Evolutionary conservation across 2,888 invertebrate genomes (phyloP), one percentile per base, ranked within the genome.

Genomic region (Andrena bucephala): DNA sequence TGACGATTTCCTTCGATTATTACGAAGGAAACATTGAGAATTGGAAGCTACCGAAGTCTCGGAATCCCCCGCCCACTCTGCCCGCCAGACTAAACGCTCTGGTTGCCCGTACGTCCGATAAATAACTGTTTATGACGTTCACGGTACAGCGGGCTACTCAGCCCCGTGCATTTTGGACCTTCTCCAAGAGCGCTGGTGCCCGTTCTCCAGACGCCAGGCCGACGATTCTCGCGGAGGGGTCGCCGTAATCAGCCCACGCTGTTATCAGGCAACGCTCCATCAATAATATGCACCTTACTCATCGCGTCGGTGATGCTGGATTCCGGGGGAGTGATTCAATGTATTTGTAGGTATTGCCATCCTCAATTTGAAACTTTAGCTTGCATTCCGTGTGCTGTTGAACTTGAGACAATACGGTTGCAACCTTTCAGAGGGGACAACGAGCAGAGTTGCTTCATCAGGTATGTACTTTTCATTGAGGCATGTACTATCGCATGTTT

Each of bases 1-100:
- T 48, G 68, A 69, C 54, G 52, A 62, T 50, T 70, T 57, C 50
- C 70, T 81, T 76, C 48, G 48, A 83, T 81, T 72, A 83, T 83
- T 76, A 65, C 63, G 24, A 29, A 67, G 52, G 20, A 36, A 67
- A 57, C 29, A 63, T 42, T 4, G 50, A 10, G 63, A 68, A 80
- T 68, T 36, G 63, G 63, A 59, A 10, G 3, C 24, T 24, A 54
- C 20, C 16, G 13, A 60, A n/a, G 2, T 54, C 29, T 31, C 31
- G 2, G 27, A 54, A 42, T 10, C 13, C 0, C 16, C 6, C 16
- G 6, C 48, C 7, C 10, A 31, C 24, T 7, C 4, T 29, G 27
- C 10, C 10, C 27, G 2, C n/a, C 8, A 24, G 52, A 66, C 27
- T 24, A 57, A 57, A 67, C 48, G 29, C 29, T 33, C 20, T 27